Evolutionary conservation across 2,113 vertebrate species (phyloP).

Genomic region (Bombycilla garrulus): DNA sequence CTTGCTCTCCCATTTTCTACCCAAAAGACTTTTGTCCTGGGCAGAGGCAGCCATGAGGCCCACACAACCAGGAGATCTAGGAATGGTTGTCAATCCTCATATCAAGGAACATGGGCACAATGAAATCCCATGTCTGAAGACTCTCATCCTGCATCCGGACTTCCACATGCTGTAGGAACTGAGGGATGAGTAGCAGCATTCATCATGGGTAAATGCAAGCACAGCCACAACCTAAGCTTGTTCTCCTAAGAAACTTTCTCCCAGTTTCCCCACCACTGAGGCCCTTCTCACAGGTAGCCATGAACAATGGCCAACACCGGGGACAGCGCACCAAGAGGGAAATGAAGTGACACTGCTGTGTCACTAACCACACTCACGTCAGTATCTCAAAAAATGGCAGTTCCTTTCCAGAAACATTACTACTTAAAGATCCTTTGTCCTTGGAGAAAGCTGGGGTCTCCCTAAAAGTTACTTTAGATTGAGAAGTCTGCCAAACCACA

Average conservation of each 20-base stretch:
- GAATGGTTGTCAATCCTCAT: rapidly evolving
- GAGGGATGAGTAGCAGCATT: neutral
- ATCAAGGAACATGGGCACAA: neutral
- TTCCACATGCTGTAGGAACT: neutral
- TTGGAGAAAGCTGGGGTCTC: neutral
- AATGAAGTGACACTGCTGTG: neutral
- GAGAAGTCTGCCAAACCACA: neutral
- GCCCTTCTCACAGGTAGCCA: neutral
- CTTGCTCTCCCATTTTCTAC: neutral
- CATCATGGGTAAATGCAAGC: neutral
- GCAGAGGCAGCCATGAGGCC: neutral
- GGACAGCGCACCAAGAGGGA: neutral
- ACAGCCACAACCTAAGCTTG: neutral
- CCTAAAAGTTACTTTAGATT: neutral
- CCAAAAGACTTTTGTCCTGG: neutral
- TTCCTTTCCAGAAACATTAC: neutral
- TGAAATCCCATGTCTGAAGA: rapidly evolving
- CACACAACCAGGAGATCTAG: neutral
- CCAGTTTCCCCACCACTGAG: neutral
- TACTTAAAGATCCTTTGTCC: neutral
- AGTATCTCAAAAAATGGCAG: neutral
- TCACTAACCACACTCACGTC: neutral
- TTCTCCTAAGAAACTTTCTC: neutral
- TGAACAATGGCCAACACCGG: neutral
- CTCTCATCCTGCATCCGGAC: neutral